Conservation (phyloP, 2,797 vertebrate genomes). For the Sebastiscus albofasciatus region DNA sequence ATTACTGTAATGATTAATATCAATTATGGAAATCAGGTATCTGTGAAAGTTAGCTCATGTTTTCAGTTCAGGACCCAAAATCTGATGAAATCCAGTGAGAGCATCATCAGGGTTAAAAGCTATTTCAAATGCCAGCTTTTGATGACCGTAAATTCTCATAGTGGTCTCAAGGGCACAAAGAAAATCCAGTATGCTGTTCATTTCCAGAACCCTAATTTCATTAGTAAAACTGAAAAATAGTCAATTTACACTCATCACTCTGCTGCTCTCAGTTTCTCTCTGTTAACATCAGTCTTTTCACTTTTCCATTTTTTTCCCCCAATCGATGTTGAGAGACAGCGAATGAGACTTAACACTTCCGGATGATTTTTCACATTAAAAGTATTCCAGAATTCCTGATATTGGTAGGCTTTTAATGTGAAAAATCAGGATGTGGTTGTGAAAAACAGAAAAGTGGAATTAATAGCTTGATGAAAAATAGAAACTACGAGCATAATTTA, state of each 20-base stretch:
- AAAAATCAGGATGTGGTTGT: neutral
- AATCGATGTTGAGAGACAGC: no score
- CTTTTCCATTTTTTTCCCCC: no score
- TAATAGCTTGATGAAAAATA: neutral
- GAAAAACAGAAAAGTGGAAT: neutral
- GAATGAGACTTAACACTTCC: neutral
- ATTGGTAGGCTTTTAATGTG: neutral
- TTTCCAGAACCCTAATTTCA: neutral
- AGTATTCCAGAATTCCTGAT: neutral
- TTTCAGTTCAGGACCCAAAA: neutral
- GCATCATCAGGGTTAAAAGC: neutral
- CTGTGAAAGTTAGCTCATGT: neutral
- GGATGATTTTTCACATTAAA: neutral
- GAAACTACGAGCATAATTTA: neutral
- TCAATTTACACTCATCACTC: no score
- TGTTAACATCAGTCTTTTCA: no score
- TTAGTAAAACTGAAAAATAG: no score
- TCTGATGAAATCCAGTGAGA: neutral
- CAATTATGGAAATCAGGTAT: neutral
- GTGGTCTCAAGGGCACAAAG: no score
- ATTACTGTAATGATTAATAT: neutral
- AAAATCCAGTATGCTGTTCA: neutral
- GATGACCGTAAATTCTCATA: no score
- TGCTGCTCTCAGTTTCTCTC: no score
- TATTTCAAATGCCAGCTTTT: neutral